Percentiles rank a stretch among this genome's conserved stretches.
phyloP scores from a whole-genome alignment of 2,888 invertebrate species.

The Lasioglossum calceatum region DNA sequence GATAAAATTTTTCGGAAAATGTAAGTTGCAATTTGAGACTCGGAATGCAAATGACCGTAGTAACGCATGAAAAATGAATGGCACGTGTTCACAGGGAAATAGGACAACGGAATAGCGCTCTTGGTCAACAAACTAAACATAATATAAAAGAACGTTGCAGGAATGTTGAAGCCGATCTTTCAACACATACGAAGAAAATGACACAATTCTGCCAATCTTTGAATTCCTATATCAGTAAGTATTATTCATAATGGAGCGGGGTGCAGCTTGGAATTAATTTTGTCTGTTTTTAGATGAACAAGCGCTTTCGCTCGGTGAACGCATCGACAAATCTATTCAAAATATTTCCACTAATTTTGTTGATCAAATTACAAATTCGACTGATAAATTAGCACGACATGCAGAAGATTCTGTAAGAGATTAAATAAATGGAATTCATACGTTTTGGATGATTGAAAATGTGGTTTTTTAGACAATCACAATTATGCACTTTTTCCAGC shows the following conservation, averaged over 20 bases:
- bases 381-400: constrained; percentile 66
- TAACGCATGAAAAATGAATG: neutral
- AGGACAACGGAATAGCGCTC: constrained; percentile 78
- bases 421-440: constrained; percentile 5
- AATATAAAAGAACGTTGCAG: constrained; percentile 74
- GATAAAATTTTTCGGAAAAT: constrained; percentile 85
- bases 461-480: too few species aligned
- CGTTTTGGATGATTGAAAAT: neutral
- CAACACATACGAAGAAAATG: constrained; percentile 72
- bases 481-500: constrained; percentile 60
- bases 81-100: constrained; percentile 69
- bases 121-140: constrained; percentile 76
- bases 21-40: constrained; percentile 60
- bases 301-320: constrained; percentile 55
- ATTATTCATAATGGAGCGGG: neutral
- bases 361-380: constrained; percentile 55
- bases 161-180: constrained; percentile 75
- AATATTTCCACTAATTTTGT: constrained; percentile 74
- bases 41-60: neutral
- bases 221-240: constrained; percentile 67
- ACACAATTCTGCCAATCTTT: constrained; percentile 74
- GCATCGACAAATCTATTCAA: constrained; percentile 71
- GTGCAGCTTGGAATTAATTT: neutral
- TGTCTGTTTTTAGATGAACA: constrained; percentile 63
- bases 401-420: constrained; percentile 72